These are phyloP conservation scores for Malthinus flaveolus DNA, from an alignment of 2,888 invertebrate species.

Conservation along the genomic window DNA sequence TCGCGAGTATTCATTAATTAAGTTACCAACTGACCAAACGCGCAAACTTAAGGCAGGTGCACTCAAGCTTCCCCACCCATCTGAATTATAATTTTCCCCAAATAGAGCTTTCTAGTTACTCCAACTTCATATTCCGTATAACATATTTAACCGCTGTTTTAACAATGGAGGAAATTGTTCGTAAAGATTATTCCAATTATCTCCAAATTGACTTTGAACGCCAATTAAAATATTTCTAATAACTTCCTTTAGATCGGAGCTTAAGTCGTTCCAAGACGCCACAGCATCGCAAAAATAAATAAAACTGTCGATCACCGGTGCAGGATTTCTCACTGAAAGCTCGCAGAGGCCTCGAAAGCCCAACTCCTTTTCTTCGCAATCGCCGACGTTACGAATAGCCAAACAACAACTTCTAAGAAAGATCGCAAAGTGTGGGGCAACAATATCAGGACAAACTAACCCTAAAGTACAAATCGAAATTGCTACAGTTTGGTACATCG, in stretches of 20 bases:
- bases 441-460: conserved; percentile 98
- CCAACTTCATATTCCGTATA: conserved; percentile 61
- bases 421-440: conserved; percentile 96
- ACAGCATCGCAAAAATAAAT: conserved; percentile 99
- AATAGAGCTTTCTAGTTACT: background rate
- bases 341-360: conserved; percentile 98
- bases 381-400: conserved; percentile 94
- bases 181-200: conserved; percentile 94
- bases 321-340: conserved; percentile 96
- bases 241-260: conserved; percentile 95
- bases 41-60: conserved; percentile 48
- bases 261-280: conserved; percentile 85
- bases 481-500: conserved; percentile 97
- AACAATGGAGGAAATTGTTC: conserved; percentile 95
- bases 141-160: conserved; percentile 82
- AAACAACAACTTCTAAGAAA: conserved; percentile 99
- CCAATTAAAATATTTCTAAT: conserved; percentile 90
- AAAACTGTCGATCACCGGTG: conserved; percentile 93
- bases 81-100: conserved; percentile 8
- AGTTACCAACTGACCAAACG: conserved; percentile 30
- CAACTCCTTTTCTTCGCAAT: conserved; percentile 98
- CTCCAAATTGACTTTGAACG: conserved; percentile 95
- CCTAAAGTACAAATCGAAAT: conserved; percentile 99
- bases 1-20: conserved; percentile 37
- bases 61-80: conserved; percentile 51